phyloP scores from a whole-genome alignment of 2,113 vertebrate genomes.

The Calonectris borealis region DNA sequence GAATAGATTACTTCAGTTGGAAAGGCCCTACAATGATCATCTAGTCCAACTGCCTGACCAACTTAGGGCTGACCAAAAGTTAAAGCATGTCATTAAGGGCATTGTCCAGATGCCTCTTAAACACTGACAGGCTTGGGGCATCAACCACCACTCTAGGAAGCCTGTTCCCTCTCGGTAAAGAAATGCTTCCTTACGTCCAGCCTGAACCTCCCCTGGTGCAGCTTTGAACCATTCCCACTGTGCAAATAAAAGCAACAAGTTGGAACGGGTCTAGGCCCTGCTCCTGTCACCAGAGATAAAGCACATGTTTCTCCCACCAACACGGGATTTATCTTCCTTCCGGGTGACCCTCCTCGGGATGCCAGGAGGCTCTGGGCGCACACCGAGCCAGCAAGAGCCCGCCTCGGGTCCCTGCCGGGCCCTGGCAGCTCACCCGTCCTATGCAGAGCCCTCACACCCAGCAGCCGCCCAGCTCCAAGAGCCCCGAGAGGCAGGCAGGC shows the following conservation, averaged over 20 bases:
- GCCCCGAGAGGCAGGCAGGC: too few species aligned
- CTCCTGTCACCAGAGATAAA: background rate
- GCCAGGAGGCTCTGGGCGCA: fast-evolving
- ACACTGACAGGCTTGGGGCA: background rate
- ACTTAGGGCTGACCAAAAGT: background rate
- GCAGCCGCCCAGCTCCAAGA: background rate
- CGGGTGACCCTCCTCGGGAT: fast-evolving
- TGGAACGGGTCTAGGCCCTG: background rate
- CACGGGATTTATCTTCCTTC: background rate
- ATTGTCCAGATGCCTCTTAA: background rate
- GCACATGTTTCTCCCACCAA: background rate
- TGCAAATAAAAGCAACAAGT: background rate
- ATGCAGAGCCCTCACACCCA: background rate
- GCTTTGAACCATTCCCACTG: background rate
- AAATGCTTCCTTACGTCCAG: background rate
- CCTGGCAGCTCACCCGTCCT: background rate
- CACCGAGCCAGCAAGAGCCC: background rate
- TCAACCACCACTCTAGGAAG: background rate
- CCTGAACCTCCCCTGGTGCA: background rate
- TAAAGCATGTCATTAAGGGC: background rate
- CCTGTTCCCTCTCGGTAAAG: background rate
- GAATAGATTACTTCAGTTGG: background rate
- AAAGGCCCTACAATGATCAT: background rate
- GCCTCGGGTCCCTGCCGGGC: background rate
- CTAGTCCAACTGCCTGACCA: background rate